phyloP scores from a whole-genome alignment of 2,888 invertebrate species.

The Parochlus steinenii region DNA sequence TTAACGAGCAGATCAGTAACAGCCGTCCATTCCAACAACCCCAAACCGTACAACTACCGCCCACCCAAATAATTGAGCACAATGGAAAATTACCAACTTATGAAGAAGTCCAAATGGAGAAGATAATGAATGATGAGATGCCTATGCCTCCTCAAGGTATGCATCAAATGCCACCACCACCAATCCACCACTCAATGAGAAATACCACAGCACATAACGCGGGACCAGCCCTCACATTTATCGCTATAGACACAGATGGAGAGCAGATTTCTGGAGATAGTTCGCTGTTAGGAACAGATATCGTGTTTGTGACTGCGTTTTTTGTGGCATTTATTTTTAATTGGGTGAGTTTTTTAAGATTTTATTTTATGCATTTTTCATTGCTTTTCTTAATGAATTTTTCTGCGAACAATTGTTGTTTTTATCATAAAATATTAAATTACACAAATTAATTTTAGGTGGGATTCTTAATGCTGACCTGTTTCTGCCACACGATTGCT shows the following conservation, averaged over 20 bases:
- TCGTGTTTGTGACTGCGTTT: slow-evolving; percentile 86
- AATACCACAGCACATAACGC: slow-evolving; percentile 25
- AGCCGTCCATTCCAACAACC: no score
- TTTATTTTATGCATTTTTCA: no score
- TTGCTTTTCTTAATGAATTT: no score
- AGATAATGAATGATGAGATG: slow-evolving; percentile 57
- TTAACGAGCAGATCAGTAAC: slow-evolving; percentile 1
- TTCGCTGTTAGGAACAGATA: slow-evolving; percentile 75
- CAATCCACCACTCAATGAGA: slow-evolving; percentile 16
- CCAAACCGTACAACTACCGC: not conserved
- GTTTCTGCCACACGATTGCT: slow-evolving; percentile 87
- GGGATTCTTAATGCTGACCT: slow-evolving; percentile 80
- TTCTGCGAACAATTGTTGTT: no score
- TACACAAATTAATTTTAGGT: no score
- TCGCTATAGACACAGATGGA: slow-evolving; percentile 59
- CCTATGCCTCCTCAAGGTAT: slow-evolving; percentile 22
- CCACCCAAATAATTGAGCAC: slow-evolving; percentile 19
- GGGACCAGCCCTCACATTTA: slow-evolving; percentile 47
- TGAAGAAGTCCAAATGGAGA: slow-evolving; percentile 81
- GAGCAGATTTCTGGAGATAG: slow-evolving; percentile 60
- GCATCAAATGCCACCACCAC: slow-evolving; percentile 19
- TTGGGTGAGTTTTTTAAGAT: no score
- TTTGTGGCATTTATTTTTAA: slow-evolving; percentile 92
- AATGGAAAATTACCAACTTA: slow-evolving; percentile 74
- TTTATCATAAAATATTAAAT: no score